phyloP scores from a whole-genome alignment of 2,888 invertebrate genomes.

The Panopea generosa region DNA sequence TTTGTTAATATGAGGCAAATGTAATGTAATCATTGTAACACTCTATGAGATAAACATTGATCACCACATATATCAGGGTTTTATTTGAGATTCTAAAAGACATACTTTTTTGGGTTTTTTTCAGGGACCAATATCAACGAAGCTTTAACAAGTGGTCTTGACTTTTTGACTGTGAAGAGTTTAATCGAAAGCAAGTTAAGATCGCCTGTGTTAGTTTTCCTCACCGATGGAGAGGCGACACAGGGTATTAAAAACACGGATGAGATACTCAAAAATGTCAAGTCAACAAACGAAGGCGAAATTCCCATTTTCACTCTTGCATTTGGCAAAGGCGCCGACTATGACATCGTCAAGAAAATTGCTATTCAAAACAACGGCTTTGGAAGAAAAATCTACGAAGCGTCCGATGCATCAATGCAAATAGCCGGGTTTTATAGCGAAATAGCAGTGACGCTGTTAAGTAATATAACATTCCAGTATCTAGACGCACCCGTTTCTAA shows the following conservation, averaged over 20 bases:
- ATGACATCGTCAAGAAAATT: slow-evolving; percentile 65
- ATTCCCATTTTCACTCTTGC: slow-evolving; percentile 71
- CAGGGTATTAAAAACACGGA: slow-evolving; percentile 78
- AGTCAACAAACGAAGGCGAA: slow-evolving; percentile 60
- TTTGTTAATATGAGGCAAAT: no score
- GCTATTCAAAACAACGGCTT: slow-evolving; percentile 89
- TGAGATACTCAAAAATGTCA: slow-evolving; percentile 75
- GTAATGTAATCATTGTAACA: no score
- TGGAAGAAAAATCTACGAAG: no score
- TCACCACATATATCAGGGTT: no score
- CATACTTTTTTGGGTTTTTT: no score
- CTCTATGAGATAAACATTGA: no score
- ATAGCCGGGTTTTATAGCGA: slow-evolving; percentile 88
- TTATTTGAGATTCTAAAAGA: slow-evolving; percentile 82
- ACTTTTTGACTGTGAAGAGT: slow-evolving; percentile 85
- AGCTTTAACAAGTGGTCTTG: slow-evolving; percentile 86
- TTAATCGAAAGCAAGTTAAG: slow-evolving; percentile 48
- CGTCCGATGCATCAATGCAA: no score
- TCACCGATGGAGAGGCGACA: slow-evolving; percentile 86
- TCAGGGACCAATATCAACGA: slow-evolving; percentile 86
- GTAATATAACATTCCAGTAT: slow-evolving; percentile 89
- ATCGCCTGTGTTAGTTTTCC: slow-evolving; percentile 81
- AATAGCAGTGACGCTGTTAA: slow-evolving; percentile 90
- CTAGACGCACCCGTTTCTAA: slow-evolving; percentile 74
- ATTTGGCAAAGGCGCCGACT: slow-evolving; percentile 73